phyloP scores from a whole-genome alignment of 30 jellyfish, hydroid and myxozoan genomes.

The Aurelia sp. region DNA sequence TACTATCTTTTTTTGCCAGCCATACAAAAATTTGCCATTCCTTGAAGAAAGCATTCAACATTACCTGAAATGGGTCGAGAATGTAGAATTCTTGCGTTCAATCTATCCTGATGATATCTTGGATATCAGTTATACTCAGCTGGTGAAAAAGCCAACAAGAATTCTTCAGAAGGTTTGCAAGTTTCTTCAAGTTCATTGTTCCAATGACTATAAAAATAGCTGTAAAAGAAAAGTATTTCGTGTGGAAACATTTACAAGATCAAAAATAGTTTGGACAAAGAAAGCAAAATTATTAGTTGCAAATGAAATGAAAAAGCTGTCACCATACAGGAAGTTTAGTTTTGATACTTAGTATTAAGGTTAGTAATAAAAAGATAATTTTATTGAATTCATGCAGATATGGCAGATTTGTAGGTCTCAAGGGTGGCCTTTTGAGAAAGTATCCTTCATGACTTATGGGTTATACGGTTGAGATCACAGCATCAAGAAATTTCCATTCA shows the following conservation, averaged over 20 bases:
- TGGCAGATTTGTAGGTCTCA: no score
- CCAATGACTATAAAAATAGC: slow-evolving; percentile 24
- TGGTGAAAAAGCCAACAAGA: slow-evolving; percentile 51
- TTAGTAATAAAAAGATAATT: no score
- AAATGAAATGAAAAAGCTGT: slow-evolving; percentile 22
- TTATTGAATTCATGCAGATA: no score
- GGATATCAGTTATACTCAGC: slow-evolving; percentile 59
- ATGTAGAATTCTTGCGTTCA: slow-evolving; percentile 28
- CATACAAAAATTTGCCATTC: slow-evolving; percentile 5
- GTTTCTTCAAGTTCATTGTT: slow-evolving; percentile 49
- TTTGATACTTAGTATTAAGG: not conserved
- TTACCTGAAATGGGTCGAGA: slow-evolving; percentile 52
- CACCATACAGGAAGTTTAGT: slow-evolving; percentile 44
- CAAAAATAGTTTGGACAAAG: slow-evolving; percentile 61
- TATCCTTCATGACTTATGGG: no score
- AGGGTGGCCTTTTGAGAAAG: no score
- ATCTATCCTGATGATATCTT: slow-evolving; percentile 55
- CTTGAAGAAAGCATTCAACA: slow-evolving; percentile 16
- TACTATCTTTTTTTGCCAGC: not conserved
- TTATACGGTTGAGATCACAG: no score
- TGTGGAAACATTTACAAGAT: slow-evolving; percentile 70
- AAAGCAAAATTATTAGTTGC: slow-evolving; percentile 17
- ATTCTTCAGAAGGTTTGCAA: slow-evolving; percentile 48
- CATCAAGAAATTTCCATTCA: no score
- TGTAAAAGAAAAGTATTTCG: slow-evolving; percentile 49